phyloP scores from a whole-genome alignment of 2,113 vertebrate genomes.

The Corydoras maculifer region DNA sequence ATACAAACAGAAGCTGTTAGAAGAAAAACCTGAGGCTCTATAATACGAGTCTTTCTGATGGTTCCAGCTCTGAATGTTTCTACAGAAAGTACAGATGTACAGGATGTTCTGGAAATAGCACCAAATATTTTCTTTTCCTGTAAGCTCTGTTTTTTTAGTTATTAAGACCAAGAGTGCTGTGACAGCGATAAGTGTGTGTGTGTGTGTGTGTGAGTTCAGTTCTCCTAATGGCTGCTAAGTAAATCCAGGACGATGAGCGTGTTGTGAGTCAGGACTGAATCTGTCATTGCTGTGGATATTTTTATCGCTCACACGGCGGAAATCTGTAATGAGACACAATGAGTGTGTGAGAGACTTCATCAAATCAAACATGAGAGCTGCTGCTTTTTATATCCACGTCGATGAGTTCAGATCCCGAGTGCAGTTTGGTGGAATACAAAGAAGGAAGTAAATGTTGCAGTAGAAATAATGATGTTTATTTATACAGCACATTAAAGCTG shows the following conservation, averaged over 20 bases:
- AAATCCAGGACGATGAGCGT: constrained; percentile 19
- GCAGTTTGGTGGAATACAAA: not conserved
- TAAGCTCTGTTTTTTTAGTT: constrained; percentile 11
- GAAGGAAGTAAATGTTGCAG: not conserved
- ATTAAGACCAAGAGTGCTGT: not conserved
- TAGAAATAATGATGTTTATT: too few species aligned
- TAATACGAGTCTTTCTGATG: too few species aligned
- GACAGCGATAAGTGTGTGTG: not conserved
- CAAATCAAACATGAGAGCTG: not conserved
- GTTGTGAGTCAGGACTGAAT: constrained; percentile 41
- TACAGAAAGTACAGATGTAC: not conserved
- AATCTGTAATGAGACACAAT: constrained; percentile 39
- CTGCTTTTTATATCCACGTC: not conserved
- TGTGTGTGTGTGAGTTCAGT: not conserved
- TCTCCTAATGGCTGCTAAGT: constrained; percentile 30
- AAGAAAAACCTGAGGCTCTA: too few species aligned
- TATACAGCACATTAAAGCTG: too few species aligned
- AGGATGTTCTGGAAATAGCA: constrained; percentile 5
- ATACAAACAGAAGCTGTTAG: too few species aligned
- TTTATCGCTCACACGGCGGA: constrained; percentile 35
- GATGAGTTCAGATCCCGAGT: not conserved
- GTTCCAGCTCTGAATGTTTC: too few species aligned
- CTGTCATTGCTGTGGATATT: constrained; percentile 38
- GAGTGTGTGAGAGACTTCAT: not conserved
- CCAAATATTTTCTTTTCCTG: constrained; percentile 13